A percentile compares a stretch with the other conserved stretches of the same genome.
phyloP scores from a whole-genome alignment of 2,113 vertebrate genomes.

The Sapajus apella region DNA sequence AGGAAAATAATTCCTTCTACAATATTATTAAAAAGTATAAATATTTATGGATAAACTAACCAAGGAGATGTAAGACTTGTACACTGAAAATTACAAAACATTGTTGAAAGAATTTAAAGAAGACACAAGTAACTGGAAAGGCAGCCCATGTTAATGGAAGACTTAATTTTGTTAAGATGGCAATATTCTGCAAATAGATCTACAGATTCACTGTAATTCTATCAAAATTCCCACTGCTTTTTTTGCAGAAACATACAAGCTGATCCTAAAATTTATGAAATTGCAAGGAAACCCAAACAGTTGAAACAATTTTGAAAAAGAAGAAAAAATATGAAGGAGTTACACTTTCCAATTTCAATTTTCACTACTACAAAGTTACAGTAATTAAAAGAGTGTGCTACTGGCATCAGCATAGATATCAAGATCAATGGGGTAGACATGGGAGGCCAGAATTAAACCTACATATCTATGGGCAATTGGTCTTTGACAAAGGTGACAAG shows the following conservation, averaged over 20 bases:
- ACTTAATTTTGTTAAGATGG: background rate
- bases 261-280: background rate
- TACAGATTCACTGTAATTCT: background rate
- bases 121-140: background rate
- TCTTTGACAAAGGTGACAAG: background rate
- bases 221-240: background rate
- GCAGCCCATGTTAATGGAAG: background rate
- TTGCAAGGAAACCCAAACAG: background rate
- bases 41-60: background rate
- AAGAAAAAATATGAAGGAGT: background rate
- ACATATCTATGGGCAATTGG: background rate
- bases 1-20: background rate
- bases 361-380: background rate
- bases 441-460: background rate
- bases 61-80: background rate
- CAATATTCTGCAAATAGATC: background rate
- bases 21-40: background rate
- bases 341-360: background rate
- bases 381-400: background rate
- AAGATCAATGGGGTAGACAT: background rate
- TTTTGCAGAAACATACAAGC: background rate
- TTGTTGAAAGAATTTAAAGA: background rate
- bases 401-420: background rate
- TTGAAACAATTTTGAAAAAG: background rate
- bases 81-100: background rate